Evolutionary conservation across 2,888 invertebrate species (phyloP).

Genomic region (Eubasilissa splendida): DNA sequence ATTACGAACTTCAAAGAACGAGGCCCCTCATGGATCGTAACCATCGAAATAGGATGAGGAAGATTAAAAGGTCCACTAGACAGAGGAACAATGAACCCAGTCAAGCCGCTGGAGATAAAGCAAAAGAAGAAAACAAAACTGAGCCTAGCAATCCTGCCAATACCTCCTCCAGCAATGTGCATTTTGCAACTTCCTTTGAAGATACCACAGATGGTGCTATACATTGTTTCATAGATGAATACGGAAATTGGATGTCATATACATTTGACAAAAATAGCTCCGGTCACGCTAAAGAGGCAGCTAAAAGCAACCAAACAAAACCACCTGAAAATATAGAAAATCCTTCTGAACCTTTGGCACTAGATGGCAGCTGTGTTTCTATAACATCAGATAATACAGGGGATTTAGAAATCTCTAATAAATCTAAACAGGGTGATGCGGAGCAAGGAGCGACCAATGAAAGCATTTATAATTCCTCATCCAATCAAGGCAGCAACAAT

Average conservation of each 20-base stretch:
- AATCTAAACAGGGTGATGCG: conserved; percentile 62
- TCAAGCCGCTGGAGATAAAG: conserved; percentile 64
- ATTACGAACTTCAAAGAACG: conserved; percentile 62
- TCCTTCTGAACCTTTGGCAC: conserved; percentile 66
- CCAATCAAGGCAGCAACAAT: conserved; percentile 72
- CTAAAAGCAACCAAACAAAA: conserved; percentile 61
- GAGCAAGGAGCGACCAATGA: conserved; percentile 65
- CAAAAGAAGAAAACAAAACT: conserved; percentile 62
- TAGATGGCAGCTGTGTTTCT: conserved; percentile 70
- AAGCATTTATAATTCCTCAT: conserved; percentile 61
- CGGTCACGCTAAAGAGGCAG: conserved; percentile 64
- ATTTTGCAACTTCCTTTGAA: conserved; percentile 85
- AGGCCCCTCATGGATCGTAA: conserved; percentile 71
- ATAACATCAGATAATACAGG: conserved; percentile 66
- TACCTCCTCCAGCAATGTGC: conserved; percentile 64
- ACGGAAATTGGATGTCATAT: conserved; percentile 89
- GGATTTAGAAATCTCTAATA: conserved; percentile 51
- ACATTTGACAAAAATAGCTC: conserved; percentile 87
- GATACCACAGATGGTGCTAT: conserved; percentile 89
- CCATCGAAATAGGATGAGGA: conserved; percentile 70
- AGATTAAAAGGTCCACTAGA: conserved; percentile 73
- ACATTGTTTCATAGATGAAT: conserved; percentile 89
- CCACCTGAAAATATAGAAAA: conserved; percentile 65
- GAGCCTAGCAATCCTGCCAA: conserved; percentile 65
- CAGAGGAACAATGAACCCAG: conserved; percentile 68